Conservation (phyloP, 2,888 invertebrate genomes). For the Drosophila trichaetosa region DNA sequence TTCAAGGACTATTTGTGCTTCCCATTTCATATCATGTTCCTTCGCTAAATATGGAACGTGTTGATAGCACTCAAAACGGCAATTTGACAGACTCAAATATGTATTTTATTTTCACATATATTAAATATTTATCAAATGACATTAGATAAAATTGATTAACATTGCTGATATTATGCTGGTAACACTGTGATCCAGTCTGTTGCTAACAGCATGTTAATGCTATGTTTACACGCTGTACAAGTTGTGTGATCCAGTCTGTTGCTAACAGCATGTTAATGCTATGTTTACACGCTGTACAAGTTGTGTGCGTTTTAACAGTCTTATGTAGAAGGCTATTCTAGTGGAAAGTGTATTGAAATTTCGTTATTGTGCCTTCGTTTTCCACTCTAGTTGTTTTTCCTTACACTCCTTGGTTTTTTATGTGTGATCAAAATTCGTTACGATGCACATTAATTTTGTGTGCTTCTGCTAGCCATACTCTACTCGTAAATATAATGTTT, state of each 20-base stretch:
- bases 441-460: conserved; percentile 18
- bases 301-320: not conserved
- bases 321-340: not conserved
- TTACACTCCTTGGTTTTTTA: not conserved
- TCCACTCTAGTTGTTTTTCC: conserved; percentile 3
- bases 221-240: not conserved
- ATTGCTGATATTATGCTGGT: not conserved
- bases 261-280: not conserved
- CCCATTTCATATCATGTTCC: not conserved
- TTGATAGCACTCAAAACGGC: not conserved
- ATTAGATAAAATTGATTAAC: not conserved
- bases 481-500: conserved; percentile 27
- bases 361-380: not conserved
- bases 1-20: not conserved
- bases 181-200: not conserved
- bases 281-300: not conserved
- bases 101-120: not conserved
- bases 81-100: not conserved
- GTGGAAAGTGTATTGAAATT: not conserved
- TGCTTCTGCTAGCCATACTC: conserved; percentile 10
- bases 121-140: too few species aligned
- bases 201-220: not conserved
- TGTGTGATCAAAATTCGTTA: conserved; percentile 27
- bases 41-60: not conserved
- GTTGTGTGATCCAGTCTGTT: not conserved